Evolutionary conservation across 2,113 vertebrate species (phyloP), one percentile per base, ranked within the genome.

Genomic region (Neodon shergylaensis): DNA sequence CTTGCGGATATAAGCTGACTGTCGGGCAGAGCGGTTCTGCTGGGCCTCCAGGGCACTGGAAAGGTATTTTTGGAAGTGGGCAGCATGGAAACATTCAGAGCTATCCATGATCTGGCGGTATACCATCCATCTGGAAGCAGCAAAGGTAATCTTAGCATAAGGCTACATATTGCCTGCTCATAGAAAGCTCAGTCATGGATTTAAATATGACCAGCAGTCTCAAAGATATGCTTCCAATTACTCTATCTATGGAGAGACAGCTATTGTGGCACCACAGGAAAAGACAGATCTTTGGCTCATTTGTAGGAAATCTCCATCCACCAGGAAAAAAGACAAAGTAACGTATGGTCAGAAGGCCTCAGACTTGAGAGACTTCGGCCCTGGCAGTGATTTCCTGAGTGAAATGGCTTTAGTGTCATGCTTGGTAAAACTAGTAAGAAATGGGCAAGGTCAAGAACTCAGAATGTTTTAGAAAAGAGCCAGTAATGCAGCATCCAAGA

Each of bases 51-150:
- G 96, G 95, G 99, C 98, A 90, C 96, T 97, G 7, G 99, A 98
- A 92, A 99, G 98, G 98, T 98, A 99, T 66, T 98, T 98, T 94
- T 99, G 99, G 95, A 99, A 99, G 96, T 99, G 99, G 42, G 98
- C 98, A 17, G 99, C 99, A 95, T 98, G 99, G 98, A 99, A 99
- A 93, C 98, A 98, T 47, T 99, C 98, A 0, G 98, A 98, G 26
- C 99, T 98, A 17, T 99, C 99, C 97, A 98, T 96, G 73, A 98
- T 98, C 49, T 99, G 99, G 1, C 98, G 97, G 96, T 99, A 99
- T 47, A 99, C 98, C 85, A 99, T 97, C 99, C 99, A 99, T 98
- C 99, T 99, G 61, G 74, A 82, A 96, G 96, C 0, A 39, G 81
- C 47, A 96, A 39, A 39, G 21, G 49, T 16, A 61, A 82, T 78